Percentiles rank a stretch among this genome's conserved stretches.
Conservation (phyloP, 2,888 invertebrate genomes). For the Clunio marinus region DNA sequence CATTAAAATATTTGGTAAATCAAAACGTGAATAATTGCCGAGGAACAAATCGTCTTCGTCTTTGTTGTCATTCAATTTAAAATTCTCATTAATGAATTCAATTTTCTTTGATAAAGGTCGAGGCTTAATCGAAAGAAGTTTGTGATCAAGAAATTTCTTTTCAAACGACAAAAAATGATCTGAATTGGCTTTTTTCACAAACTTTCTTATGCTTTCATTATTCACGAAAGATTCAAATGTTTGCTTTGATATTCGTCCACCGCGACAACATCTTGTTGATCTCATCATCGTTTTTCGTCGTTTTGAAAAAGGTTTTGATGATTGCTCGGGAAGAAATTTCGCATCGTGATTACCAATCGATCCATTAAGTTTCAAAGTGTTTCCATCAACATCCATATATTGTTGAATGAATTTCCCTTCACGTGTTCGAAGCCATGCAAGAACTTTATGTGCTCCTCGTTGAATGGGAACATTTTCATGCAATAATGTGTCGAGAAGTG, state of each 20-base stretch:
- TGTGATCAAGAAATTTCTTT: neutral
- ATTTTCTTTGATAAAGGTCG: conserved; percentile 20
- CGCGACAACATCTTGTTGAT: conserved; percentile 11
- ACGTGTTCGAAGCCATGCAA: conserved; percentile 23
- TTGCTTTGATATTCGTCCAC: neutral
- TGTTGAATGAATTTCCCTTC: conserved; percentile 15
- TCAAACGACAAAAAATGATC: neutral
- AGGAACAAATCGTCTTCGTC: conserved; percentile 8
- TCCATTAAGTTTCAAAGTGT: conserved; percentile 1
- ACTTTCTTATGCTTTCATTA: conserved; percentile 4
- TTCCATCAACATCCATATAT: neutral
- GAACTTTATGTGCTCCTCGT: neutral
- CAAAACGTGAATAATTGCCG: neutral
- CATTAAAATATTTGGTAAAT: conserved; percentile 11
- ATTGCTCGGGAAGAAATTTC: conserved; percentile 2
- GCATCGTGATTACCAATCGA: conserved; percentile 2
- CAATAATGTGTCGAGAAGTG: neutral
- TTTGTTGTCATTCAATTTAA: neutral
- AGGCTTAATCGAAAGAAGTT: conserved; percentile 22
- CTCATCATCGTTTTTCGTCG: neutral
- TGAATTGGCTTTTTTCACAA: neutral
- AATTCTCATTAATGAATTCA: neutral
- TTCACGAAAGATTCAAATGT: neutral
- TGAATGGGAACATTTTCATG: conserved; percentile 13
- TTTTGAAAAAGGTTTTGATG: neutral